phyloP scores from a whole-genome alignment of 2,888 invertebrate genomes.

The Megamerina dolium region DNA sequence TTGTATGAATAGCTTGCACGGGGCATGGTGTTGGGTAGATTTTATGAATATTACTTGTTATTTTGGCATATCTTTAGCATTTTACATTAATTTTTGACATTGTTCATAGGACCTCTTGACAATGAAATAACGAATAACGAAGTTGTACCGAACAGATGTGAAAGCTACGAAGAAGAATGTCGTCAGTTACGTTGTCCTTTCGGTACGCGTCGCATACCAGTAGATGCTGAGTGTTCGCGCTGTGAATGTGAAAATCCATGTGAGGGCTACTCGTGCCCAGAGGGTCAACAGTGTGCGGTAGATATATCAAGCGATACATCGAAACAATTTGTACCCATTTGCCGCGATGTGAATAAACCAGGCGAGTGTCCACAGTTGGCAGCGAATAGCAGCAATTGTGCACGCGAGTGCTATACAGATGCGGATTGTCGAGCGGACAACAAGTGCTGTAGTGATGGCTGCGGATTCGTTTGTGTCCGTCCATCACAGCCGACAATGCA shows the following conservation, averaged over 20 bases:
- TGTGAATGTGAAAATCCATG: conserved; percentile 77
- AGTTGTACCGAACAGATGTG: conserved; percentile 52
- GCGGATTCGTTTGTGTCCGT: conserved; percentile 65
- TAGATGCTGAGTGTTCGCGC: conserved; percentile 59
- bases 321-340: conserved; percentile 40
- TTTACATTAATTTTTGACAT: too few relatives aligned
- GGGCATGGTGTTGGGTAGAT: background rate
- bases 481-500: conserved; percentile 49
- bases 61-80: background rate
- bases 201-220: conserved; percentile 61
- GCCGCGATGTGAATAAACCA: conserved; percentile 55
- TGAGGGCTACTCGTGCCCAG: conserved; percentile 55
- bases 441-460: conserved; percentile 79
- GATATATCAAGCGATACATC: conserved; percentile 47
- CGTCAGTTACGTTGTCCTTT: conserved; percentile 62
- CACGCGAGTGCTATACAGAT: conserved; percentile 69
- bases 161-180: conserved; percentile 58
- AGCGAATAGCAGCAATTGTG: conserved; percentile 55
- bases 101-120: too few relatives aligned
- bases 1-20: conserved; percentile 7
- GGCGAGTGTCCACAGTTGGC: conserved; percentile 59
- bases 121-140: too few relatives aligned
- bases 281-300: conserved; percentile 64
- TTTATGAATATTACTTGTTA: background rate
- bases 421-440: conserved; percentile 71